Base-by-base conservation (phyloP, 2,888 invertebrate genomes). In the Gymnosoma rotundatum region DNA sequence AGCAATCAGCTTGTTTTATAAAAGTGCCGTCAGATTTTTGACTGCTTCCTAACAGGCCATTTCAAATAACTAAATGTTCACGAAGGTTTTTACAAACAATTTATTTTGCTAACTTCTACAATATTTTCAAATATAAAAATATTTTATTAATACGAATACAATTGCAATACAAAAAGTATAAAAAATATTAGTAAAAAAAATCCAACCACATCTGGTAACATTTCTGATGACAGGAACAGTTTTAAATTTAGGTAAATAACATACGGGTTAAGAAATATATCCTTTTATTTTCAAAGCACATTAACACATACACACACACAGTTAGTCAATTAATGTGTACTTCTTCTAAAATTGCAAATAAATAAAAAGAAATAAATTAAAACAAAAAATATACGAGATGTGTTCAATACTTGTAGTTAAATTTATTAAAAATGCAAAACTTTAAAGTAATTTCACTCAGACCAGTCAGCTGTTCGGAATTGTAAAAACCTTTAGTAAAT, bases 231-330 rank as follows among this genome's bases (percentile, higher is more conserved):
- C 52, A 73, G 56, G 48, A 61, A 78, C 78, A 72, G 66, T 69
- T 75, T 32, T 25, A 70, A 60, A 66, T 76, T 76, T 66, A 76
- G 83, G 83, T 83, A 64, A 83, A 75, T 72, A 78, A 78, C 64
- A 66, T 64, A 75, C 66, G 58, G 58, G 72, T 64, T 72, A 74
- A 64, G 78, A 61, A 58, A 73, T 45, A 12, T 56, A 74, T 78
- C 63, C 67, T 74, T 83, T 56, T 12, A n/a, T 54, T 56, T 64
- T 20, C 3, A 54, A 66, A 25, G 54, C 74, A 67, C n/a, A n/a
- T n/a, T n/a, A 36, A 54, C 52, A 14, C 66, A 73, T 16, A 74
- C 38, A 60, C 20, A 56, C 25, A 20, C 25, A 20, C 16, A 56
- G 2, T 21, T 25, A 16, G 4, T 21, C n/a, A 48, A 45, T 14